Percentiles rank a stretch among this genome's conserved stretches.
Evolutionary conservation across 2,797 vertebrate genomes (phyloP).

Genomic region (Fistularia commersonii): DNA sequence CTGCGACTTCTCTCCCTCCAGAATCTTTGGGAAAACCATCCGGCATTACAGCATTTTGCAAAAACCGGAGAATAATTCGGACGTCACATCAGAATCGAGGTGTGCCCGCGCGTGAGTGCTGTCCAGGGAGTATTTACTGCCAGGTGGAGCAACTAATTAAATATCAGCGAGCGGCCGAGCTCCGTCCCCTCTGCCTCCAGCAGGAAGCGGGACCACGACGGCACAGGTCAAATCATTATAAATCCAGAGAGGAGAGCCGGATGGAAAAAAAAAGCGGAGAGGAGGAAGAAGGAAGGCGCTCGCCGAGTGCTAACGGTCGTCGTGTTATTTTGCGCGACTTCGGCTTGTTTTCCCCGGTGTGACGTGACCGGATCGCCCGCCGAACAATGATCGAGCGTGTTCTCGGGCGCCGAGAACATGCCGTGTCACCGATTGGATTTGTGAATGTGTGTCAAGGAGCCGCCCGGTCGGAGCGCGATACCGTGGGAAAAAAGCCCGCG

Average conservation of each 20-base stretch:
- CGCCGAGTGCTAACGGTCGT: neutral
- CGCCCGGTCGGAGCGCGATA: slow-evolving; percentile 32
- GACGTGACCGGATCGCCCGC: too few species aligned
- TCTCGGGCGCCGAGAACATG: slow-evolving; percentile 11
- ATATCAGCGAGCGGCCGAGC: slow-evolving; percentile 27
- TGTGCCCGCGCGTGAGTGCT: too few species aligned
- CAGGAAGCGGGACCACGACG: slow-evolving; percentile 29
- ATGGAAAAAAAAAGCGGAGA: slow-evolving; percentile 8
- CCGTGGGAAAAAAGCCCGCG: slow-evolving; percentile 57
- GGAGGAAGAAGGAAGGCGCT: neutral
- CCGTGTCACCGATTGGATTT: slow-evolving; percentile 51
- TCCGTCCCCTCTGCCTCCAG: slow-evolving; percentile 14
- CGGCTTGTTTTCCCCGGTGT: too few species aligned
- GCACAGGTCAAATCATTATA: slow-evolving; percentile 17
- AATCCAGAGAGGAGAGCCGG: slow-evolving; percentile 10
- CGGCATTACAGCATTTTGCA: too few species aligned
- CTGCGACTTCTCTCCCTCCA: too few species aligned
- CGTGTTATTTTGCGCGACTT: neutral
- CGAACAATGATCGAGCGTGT: too few species aligned
- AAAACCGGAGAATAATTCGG: too few species aligned
- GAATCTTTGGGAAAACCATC: too few species aligned
- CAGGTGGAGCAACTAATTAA: slow-evolving; percentile 54
- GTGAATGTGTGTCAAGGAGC: slow-evolving; percentile 27
- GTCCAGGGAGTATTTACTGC: slow-evolving; percentile 35
- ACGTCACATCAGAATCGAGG: too few species aligned